These are phyloP conservation scores for Lithobates pipiens DNA, from an alignment of 2,797 vertebrate genomes.

Conservation along the genomic window DNA sequence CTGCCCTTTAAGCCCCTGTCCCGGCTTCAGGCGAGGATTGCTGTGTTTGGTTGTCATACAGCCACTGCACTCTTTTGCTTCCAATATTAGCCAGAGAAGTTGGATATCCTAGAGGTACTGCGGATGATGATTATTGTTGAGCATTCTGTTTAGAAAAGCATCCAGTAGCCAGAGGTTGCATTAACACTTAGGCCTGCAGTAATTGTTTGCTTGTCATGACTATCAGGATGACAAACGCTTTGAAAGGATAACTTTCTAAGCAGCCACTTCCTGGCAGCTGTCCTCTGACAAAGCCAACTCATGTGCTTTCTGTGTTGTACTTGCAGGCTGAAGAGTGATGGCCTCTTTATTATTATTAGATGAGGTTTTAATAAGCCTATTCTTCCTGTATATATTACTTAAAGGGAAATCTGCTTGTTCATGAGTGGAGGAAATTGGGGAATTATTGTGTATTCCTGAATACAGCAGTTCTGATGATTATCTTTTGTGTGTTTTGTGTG, in stretches of 20 bases:
- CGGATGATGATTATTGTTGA: background rate
- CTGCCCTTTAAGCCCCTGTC: background rate
- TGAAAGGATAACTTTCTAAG: slow-evolving; percentile 30
- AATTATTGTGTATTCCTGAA: background rate
- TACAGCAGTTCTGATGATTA: background rate
- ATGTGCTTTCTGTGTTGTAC: slow-evolving; percentile 14
- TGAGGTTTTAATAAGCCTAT: slow-evolving; percentile 13
- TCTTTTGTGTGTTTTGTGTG: too few relatives aligned
- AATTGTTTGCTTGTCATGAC: slow-evolving; percentile 7
- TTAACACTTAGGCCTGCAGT: slow-evolving; percentile 23
- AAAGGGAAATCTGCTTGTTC: background rate
- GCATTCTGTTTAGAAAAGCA: background rate
- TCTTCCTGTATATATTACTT: background rate
- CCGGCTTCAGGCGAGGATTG: background rate
- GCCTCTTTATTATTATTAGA: background rate
- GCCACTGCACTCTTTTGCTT: background rate
- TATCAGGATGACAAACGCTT: background rate
- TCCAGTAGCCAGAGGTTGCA: background rate
- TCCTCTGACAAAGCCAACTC: slow-evolving; percentile 1
- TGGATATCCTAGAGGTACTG: background rate
- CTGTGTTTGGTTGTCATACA: background rate
- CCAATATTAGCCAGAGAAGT: background rate
- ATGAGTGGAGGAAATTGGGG: background rate
- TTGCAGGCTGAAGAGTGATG: slow-evolving; percentile 16
- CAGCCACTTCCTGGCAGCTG: slow-evolving; percentile 31